Percentiles rank a stretch among this genome's conserved stretches.
Conservation (phyloP, 2,797 vertebrate species). For the Oreonectes daqikongensis region DNA sequence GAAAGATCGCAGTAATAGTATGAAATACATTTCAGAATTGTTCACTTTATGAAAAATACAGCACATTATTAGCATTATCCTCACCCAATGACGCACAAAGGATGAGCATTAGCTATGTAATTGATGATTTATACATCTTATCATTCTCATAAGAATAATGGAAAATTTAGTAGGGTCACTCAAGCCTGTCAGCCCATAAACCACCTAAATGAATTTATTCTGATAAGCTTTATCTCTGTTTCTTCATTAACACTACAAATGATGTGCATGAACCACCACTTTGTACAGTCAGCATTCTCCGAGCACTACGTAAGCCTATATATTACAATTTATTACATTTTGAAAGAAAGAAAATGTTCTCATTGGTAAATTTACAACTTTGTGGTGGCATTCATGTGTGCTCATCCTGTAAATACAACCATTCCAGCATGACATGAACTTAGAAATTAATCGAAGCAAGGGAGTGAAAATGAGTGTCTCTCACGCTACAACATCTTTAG, state of each 20-base stretch:
- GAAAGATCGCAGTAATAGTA: too few species aligned
- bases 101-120: not conserved
- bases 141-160: not conserved
- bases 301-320: too few species aligned
- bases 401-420: too few species aligned
- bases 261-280: not conserved
- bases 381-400: too few species aligned
- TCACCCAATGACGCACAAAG: not conserved
- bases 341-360: too few species aligned
- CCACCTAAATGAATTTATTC: not conserved
- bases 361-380: too few species aligned
- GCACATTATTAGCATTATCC: not conserved
- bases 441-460: constrained; percentile 1
- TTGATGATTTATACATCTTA: not conserved
- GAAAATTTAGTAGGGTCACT: not conserved
- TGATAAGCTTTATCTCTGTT: not conserved
- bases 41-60: too few species aligned
- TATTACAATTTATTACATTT: too few species aligned
- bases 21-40: too few species aligned
- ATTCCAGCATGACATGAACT: not conserved
- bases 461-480: constrained; percentile 14
- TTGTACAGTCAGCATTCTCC: not conserved
- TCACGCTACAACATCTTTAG: constrained; percentile 24
- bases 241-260: not conserved
- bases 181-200: not conserved